A percentile compares a stretch with the other conserved stretches of the same genome.
Conservation (phyloP, 2,113 vertebrate genomes). For the Eulacestoma nigropectus region DNA sequence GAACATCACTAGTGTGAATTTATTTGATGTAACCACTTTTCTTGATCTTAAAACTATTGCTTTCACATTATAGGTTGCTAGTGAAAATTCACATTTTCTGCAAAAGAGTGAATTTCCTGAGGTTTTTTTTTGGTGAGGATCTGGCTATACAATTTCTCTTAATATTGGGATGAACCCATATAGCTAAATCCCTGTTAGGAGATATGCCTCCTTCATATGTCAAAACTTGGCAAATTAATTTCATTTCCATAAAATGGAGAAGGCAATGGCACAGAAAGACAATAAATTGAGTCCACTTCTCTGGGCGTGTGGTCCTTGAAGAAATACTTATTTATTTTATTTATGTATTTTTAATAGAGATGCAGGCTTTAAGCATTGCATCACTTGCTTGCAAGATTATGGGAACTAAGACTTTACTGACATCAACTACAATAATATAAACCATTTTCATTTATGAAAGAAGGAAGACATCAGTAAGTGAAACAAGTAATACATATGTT, state of each 20-base stretch:
- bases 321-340: neutral
- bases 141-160: neutral
- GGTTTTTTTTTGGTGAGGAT: neutral
- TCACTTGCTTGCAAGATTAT: neutral
- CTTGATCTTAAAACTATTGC: neutral
- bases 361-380: neutral
- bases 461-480: neutral
- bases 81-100: neutral
- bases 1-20: neutral
- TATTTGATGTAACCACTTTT: neutral
- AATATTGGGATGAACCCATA: neutral
- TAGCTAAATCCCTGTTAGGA: neutral
- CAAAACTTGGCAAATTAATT: neutral
- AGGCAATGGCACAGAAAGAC: neutral
- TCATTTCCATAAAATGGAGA: neutral
- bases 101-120: neutral
- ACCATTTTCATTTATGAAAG: neutral
- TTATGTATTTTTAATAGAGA: neutral
- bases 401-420: neutral
- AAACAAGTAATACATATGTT: neutral
- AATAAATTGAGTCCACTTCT: neutral
- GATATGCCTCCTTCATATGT: neutral
- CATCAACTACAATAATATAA: neutral
- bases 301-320: neutral
- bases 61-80: neutral